Base-by-base conservation (phyloP, 2,888 invertebrate species). In the Rhogogaster chlorosoma region DNA sequence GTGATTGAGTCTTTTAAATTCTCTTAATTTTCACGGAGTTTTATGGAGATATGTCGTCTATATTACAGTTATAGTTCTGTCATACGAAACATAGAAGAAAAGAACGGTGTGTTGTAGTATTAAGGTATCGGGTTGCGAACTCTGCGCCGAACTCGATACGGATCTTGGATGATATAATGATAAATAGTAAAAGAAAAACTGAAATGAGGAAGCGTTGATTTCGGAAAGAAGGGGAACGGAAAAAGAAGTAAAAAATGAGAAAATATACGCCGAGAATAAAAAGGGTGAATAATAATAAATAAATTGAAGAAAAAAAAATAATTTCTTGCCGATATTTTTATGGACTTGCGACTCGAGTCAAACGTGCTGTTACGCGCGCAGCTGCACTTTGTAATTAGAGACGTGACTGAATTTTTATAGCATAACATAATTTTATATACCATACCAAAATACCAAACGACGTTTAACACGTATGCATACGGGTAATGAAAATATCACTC, bases 351-450 rank as follows among this genome's bases (percentile, higher is more conserved):
- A 64, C 53, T n/a, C 80, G 22, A 26, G 61, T 80, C 36, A 80
- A 80, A 80, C 61, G 38, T 80, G 77, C 77, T 77, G 77, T 53
- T 77, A 29, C 49, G 53, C 77, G 77, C 53, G 77, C 77, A 53
- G 77, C 49, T 77, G 53, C 77, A 53, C 77, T 77, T 77, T 49
- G 77, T 53, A 80, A 80, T 80, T 80, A 38, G 80, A 80, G 32
- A 80, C 36, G 61, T 38, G 80, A 38, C 38, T 61, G 80, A 64
- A 38, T 61, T 77, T 77, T 77, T 42, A 77, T 77, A 77, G 49
- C 49, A 29, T 10, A 53, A 77, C 77, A 32, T 53, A 29, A 53
- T 53, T 67, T 18, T 32, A 67, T 32, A 53, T 77, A 22, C 53
- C 49, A 29, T 7, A 10, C 22, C 42, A 49, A 75, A 75, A 36